phyloP scores from a whole-genome alignment of 2,113 vertebrate genomes.

The Atherinomorus stipes region DNA sequence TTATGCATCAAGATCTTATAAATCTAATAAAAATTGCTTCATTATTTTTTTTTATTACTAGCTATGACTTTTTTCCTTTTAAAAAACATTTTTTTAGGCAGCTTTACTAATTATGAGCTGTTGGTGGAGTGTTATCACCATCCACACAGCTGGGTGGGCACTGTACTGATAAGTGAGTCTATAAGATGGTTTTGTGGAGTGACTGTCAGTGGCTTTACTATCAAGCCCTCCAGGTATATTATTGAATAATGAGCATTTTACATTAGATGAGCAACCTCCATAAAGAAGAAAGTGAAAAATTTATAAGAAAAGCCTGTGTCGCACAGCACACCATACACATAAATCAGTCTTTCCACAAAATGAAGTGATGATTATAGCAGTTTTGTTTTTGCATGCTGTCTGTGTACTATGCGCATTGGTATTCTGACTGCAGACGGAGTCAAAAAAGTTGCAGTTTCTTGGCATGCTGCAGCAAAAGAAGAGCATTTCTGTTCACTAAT shows the following conservation, averaged over 20 bases:
- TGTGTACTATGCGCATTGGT: constrained; percentile 31
- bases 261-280: neutral
- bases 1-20: neutral
- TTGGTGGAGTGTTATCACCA: constrained; percentile 16
- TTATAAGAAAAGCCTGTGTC: neutral
- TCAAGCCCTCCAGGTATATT: neutral
- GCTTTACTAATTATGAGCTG: neutral
- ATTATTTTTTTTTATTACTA: neutral
- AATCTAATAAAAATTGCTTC: neutral
- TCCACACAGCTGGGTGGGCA: constrained; percentile 41
- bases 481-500: constrained; percentile 72
- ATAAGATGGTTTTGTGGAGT: neutral
- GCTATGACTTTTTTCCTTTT: neutral
- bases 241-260: neutral
- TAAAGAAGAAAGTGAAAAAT: too few species aligned
- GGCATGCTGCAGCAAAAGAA: constrained; percentile 52
- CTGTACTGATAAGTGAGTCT: constrained; percentile 33
- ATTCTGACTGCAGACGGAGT: constrained; percentile 13
- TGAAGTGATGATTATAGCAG: constrained; percentile 2
- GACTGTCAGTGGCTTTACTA: neutral
- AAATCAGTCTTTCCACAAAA: constrained; percentile 35
- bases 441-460: constrained; percentile 45
- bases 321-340: constrained; percentile 1
- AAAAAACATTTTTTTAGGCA: neutral
- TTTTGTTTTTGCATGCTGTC: constrained; percentile 35